phyloP scores from a whole-genome alignment of 2,888 invertebrate species.

The Hirudinaria manillensis region DNA sequence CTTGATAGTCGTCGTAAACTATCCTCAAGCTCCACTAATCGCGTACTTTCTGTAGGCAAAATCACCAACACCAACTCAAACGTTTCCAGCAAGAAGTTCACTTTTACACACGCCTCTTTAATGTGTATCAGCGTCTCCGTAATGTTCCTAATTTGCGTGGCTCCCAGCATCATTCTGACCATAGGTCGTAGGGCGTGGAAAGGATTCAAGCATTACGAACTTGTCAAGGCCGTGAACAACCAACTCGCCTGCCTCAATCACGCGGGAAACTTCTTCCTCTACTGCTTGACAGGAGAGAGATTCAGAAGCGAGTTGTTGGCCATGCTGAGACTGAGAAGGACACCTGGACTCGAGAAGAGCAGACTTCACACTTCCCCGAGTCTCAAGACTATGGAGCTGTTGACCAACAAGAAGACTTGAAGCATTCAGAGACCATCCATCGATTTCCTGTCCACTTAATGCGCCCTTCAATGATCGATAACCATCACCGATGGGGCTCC shows the following conservation, averaged over 20 bases:
- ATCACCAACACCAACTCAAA: not conserved
- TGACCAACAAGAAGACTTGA: not conserved
- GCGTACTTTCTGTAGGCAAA: not conserved
- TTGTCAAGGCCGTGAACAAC: slow-evolving; percentile 39
- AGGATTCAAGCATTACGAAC: slow-evolving; percentile 34
- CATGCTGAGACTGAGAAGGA: slow-evolving; percentile 24
- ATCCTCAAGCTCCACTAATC: not conserved
- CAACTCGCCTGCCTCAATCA: slow-evolving; percentile 40
- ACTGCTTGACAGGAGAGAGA: slow-evolving; percentile 39
- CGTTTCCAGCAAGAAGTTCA: not conserved
- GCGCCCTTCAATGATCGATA: too few species aligned
- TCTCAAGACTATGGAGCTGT: not conserved
- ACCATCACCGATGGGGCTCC: too few species aligned
- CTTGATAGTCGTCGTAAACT: not conserved
- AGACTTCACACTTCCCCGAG: not conserved
- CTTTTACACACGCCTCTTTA: slow-evolving; percentile 37
- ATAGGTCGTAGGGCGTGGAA: slow-evolving; percentile 37
- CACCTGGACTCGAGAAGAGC: not conserved
- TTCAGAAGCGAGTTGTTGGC: slow-evolving; percentile 37
- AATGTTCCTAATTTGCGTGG: slow-evolving; percentile 39
- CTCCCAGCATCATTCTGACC: slow-evolving; percentile 39
- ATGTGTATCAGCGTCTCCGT: slow-evolving; percentile 41
- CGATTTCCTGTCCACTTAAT: too few species aligned
- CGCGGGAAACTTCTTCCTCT: slow-evolving; percentile 40
- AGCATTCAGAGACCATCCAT: too few species aligned